Conservation (phyloP, 2,797 vertebrate species). For the Oreochromis mossambicus region DNA sequence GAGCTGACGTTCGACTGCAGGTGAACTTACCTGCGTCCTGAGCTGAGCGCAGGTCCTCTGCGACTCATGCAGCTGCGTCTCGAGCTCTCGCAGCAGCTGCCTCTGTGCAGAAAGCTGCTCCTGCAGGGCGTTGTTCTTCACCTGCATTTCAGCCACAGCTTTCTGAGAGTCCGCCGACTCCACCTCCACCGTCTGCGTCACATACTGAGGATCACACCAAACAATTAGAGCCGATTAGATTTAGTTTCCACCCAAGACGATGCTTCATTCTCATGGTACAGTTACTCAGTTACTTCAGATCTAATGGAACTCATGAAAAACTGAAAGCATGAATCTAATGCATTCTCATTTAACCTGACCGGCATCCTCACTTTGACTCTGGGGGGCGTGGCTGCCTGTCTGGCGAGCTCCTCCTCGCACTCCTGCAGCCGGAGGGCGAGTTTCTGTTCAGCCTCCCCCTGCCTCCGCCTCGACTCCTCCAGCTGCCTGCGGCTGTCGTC, state of each 20-base stretch:
- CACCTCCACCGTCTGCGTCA: conserved; percentile 84
- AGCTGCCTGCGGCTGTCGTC: conserved; percentile 73
- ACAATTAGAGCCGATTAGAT: not conserved
- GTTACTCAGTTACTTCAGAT: not conserved
- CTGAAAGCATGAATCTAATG: not conserved
- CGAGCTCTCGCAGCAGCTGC: conserved; percentile 86
- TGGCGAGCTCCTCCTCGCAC: conserved; percentile 81
- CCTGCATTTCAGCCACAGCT: conserved; percentile 81
- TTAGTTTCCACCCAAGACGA: not conserved
- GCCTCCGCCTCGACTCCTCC: conserved; percentile 78
- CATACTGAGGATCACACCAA: conserved; percentile 65
- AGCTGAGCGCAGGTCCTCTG: conserved; percentile 84
- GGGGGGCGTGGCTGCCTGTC: conserved; percentile 75
- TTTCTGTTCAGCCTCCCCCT: conserved; percentile 76
- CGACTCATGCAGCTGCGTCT: conserved; percentile 87
- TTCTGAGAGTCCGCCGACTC: conserved; percentile 82
- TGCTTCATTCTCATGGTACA: not conserved
- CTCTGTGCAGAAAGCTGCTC: conserved; percentile 88
- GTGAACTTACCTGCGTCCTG: conserved; percentile 81
- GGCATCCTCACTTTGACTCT: conserved; percentile 79
- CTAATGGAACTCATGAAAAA: not conserved
- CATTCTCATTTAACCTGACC: not conserved
- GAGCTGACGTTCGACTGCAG: fast-evolving
- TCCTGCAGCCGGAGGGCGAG: conserved; percentile 79
- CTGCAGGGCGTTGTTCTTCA: conserved; percentile 82